phyloP scores from a whole-genome alignment of 2,113 vertebrate genomes.

The Salvelinus sp. region DNA sequence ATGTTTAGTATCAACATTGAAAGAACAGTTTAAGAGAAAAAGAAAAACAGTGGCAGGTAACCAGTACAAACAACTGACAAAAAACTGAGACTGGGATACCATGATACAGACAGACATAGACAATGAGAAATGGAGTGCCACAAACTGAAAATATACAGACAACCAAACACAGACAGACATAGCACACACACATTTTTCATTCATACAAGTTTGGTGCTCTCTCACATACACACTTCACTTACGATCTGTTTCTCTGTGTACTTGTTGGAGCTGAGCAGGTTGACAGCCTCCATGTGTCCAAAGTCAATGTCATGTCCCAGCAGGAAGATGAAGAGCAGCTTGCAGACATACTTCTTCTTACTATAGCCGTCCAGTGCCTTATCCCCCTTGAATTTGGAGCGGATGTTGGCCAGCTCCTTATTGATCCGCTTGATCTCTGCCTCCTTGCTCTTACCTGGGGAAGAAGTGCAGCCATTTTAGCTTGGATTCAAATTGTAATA shows the following conservation, averaged over 20 bases:
- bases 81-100: not conserved
- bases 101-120: not conserved
- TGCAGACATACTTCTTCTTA: constrained; percentile 95
- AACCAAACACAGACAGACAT: not conserved
- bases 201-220: not conserved
- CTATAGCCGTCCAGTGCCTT: constrained; percentile 93
- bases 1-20: too few species aligned
- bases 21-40: not conserved
- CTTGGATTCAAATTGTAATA: too few species aligned
- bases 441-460: constrained; percentile 91
- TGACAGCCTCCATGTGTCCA: constrained; percentile 93
- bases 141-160: not conserved
- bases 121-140: not conserved
- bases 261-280: constrained; percentile 93
- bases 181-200: not conserved
- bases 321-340: constrained; percentile 92
- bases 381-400: constrained; percentile 94
- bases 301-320: constrained; percentile 94
- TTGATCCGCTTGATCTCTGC: constrained; percentile 93
- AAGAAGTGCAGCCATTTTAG: not conserved
- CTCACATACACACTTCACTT: constrained; percentile 59
- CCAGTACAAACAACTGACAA: not conserved
- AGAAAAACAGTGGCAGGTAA: not conserved
- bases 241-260: constrained; percentile 96
- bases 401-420: constrained; percentile 92